Conservation (phyloP, 1,140 invertebrate genomes). For the Megalonaias nervosa region DNA sequence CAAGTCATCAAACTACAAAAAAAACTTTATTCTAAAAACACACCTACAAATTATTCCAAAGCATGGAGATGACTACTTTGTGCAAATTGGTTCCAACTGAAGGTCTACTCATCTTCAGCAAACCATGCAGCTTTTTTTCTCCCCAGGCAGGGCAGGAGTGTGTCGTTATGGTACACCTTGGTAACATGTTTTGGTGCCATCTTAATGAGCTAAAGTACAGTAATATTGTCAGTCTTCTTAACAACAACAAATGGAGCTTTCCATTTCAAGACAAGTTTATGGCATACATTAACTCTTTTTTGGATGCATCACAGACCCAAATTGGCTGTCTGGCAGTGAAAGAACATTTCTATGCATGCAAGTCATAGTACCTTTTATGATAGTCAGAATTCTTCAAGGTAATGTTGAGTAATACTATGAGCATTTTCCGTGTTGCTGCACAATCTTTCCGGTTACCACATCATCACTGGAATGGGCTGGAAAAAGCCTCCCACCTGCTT, state of each 20-base stretch:
- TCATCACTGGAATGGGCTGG: no score
- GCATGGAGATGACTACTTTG: no score
- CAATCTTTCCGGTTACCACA: no score
- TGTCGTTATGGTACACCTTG: constrained; percentile 29
- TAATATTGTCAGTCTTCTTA: constrained; percentile 31
- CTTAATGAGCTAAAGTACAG: constrained; percentile 11
- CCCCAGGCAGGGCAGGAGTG: constrained; percentile 8
- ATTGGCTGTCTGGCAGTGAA: constrained; percentile 26
- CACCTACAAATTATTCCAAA: no score
- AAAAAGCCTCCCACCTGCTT: no score
- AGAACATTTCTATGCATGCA: neutral
- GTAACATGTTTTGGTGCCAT: neutral
- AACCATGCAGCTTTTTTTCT: no score
- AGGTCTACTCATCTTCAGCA: no score
- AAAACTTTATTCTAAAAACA: no score
- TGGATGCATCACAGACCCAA: constrained; percentile 32
- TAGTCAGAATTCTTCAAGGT: constrained; percentile 15
- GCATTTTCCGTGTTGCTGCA: neutral
- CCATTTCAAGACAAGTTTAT: constrained; percentile 31
- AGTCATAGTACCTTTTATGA: constrained; percentile 19
- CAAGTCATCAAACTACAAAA: no score
- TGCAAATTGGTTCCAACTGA: no score
- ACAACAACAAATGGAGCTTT: constrained; percentile 33
- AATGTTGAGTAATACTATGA: constrained; percentile 2
- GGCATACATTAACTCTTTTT: constrained; percentile 31